Conservation (phyloP, 2,797 vertebrate genomes). For the Ceyx erithaca region DNA sequence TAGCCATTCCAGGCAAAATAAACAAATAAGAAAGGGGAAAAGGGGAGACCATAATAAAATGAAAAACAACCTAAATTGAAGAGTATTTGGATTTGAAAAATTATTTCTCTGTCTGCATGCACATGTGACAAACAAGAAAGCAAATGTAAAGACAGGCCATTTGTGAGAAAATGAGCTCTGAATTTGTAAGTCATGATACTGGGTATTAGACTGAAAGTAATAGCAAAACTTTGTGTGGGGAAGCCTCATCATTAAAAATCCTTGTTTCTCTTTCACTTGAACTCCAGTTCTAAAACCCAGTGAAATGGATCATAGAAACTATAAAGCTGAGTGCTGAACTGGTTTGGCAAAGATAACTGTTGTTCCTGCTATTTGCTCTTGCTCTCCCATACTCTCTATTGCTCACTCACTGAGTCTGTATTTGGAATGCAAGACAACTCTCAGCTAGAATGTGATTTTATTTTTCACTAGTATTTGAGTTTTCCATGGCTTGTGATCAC, state of each 20-base stretch:
- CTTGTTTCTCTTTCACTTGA: conserved; percentile 42
- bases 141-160: conserved; percentile 31
- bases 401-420: background rate
- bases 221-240: background rate
- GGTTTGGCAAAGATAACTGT: conserved; percentile 35
- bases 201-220: background rate
- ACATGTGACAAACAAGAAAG: background rate
- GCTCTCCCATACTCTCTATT: background rate
- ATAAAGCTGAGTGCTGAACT: conserved; percentile 32
- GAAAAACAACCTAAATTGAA: conserved; percentile 8
- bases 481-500: conserved; percentile 42
- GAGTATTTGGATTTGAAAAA: conserved; percentile 46
- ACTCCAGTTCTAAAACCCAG: conserved; percentile 46
- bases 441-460: background rate
- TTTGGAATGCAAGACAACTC: background rate
- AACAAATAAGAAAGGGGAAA: background rate
- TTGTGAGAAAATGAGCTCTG: conserved; percentile 28
- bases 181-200: background rate
- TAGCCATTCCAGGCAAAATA: background rate
- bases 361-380: background rate
- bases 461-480: conserved; percentile 17
- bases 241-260: background rate
- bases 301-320: conserved; percentile 61
- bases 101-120: conserved; percentile 9
- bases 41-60: background rate